Conservation (phyloP, 2,888 invertebrate genomes). For the Linyphia triangularis region DNA sequence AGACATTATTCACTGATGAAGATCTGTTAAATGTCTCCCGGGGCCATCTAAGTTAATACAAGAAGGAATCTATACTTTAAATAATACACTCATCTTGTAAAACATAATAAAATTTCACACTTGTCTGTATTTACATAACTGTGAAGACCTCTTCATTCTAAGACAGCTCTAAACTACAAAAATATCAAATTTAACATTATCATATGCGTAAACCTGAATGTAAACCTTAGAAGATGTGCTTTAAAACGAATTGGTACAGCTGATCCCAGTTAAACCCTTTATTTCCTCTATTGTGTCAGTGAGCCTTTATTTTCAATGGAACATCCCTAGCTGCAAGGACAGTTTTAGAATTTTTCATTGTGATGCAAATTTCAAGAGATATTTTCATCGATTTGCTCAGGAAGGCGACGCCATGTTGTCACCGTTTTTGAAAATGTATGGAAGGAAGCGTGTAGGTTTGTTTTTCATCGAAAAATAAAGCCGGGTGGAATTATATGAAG, state of each 20-base stretch:
- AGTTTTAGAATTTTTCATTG: slow-evolving; percentile 15
- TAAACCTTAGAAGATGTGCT: slow-evolving; percentile 3
- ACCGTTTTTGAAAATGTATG: not conserved
- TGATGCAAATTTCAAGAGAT: slow-evolving; percentile 43
- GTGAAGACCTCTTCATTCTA: not conserved
- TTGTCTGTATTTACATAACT: not conserved
- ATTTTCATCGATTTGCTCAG: not conserved
- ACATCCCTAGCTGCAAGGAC: not conserved
- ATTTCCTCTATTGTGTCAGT: not conserved
- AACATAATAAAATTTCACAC: not conserved
- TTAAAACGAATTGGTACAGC: too few relatives aligned
- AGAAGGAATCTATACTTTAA: too few relatives aligned
- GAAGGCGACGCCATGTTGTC: not conserved
- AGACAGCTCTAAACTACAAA: not conserved
- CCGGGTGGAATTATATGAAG: not conserved
- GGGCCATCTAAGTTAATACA: too few relatives aligned
- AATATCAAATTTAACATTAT: not conserved
- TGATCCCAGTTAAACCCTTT: not conserved
- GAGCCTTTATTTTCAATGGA: not conserved
- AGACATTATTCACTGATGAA: too few relatives aligned
- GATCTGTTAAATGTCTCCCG: too few relatives aligned
- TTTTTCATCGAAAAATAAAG: not conserved
- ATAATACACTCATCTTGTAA: not conserved
- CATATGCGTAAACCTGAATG: not conserved
- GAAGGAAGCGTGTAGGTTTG: slow-evolving; percentile 29